These are phyloP conservation scores for Polypedilum pembai DNA, from an alignment of 1,140 invertebrate species.

Conservation along the genomic window DNA sequence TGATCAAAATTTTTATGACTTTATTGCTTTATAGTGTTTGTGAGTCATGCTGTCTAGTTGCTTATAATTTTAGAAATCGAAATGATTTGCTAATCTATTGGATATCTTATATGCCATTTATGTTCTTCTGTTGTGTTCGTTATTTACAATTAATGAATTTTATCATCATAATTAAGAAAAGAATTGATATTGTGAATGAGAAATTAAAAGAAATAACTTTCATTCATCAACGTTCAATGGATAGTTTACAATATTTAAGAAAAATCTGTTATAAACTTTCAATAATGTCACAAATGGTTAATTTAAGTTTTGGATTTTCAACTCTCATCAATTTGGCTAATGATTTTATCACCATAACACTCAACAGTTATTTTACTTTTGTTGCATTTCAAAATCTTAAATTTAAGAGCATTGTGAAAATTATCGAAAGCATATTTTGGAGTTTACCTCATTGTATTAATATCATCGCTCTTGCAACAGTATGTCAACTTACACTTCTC, in stretches of 20 bases:
- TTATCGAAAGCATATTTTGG: background rate
- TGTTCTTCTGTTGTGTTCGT: background rate
- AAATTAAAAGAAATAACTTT: background rate
- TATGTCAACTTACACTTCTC: background rate
- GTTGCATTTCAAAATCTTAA: background rate
- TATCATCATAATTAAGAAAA: background rate
- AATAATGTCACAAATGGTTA: background rate
- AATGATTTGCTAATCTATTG: background rate
- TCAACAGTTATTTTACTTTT: conserved; percentile 10
- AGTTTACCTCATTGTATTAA: background rate
- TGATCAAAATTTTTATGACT: background rate
- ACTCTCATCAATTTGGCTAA: background rate
- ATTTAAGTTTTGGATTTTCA: background rate
- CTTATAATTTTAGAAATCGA: background rate
- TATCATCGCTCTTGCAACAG: background rate
- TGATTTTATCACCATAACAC: background rate
- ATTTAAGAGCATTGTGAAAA: background rate
- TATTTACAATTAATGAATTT: background rate
- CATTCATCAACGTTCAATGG: background rate
- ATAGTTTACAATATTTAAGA: background rate
- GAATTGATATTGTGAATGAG: background rate
- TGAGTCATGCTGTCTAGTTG: background rate
- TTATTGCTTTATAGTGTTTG: background rate
- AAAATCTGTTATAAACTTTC: background rate
- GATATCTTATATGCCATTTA: background rate